Percentiles rank a stretch among this genome's conserved stretches.
These are phyloP conservation scores for Aldabrachelys gigantea DNA, from an alignment of 2,113 vertebrate species.

Conservation along the genomic window DNA sequence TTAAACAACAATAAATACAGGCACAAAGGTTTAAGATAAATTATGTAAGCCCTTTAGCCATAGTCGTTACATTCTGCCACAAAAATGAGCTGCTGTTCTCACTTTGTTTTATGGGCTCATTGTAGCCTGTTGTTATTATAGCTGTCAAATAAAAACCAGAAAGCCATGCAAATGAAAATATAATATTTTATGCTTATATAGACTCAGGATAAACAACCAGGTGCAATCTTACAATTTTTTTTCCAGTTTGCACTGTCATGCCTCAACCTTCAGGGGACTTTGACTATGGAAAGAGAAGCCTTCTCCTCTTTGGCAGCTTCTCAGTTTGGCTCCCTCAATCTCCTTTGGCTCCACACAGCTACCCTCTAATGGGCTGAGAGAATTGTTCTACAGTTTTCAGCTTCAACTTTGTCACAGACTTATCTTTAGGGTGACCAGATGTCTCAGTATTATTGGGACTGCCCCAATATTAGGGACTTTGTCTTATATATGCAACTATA, in stretches of 20 bases:
- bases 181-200: slow-evolving; percentile 74
- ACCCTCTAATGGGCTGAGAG: background rate
- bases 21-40: slow-evolving; percentile 80
- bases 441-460: too few relatives aligned
- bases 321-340: background rate
- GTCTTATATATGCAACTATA: too few relatives aligned
- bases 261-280: background rate
- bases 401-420: background rate
- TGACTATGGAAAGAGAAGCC: background rate
- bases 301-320: background rate
- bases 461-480: too few relatives aligned
- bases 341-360: background rate
- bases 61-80: slow-evolving; percentile 77
- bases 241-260: slow-evolving; percentile 2
- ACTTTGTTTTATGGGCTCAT: slow-evolving; percentile 82
- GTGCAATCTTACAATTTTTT: slow-evolving; percentile 41
- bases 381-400: background rate
- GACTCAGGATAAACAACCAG: slow-evolving; percentile 59
- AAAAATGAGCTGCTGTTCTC: slow-evolving; percentile 82
- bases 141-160: slow-evolving; percentile 83
- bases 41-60: slow-evolving; percentile 79
- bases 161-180: slow-evolving; percentile 84
- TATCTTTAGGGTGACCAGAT: slow-evolving; percentile 18
- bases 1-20: slow-evolving; percentile 82
- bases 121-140: slow-evolving; percentile 78